Evolutionary conservation across 2,113 vertebrate species (phyloP).

Genomic region (Mungos mungo): DNA sequence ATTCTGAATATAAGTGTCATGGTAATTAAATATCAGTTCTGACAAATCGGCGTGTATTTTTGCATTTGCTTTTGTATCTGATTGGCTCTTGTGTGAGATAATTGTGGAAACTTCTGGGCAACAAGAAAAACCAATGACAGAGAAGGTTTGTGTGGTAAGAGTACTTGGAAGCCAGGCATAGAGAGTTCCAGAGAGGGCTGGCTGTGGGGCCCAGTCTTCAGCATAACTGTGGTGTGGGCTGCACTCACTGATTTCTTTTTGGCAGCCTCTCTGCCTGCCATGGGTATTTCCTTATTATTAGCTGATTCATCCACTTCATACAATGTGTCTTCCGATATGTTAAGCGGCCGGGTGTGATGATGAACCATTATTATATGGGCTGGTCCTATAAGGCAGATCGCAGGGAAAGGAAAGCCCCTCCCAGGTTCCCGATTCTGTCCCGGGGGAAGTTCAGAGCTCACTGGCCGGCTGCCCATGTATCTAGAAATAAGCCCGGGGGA

Average conservation of each 20-base stretch:
- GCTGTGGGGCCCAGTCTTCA: background rate
- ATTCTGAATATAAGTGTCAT: background rate
- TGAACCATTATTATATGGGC: background rate
- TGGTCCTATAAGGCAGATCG: background rate
- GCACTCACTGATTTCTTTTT: constrained; percentile 50
- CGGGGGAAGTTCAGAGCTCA: background rate
- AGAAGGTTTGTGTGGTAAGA: constrained; percentile 31
- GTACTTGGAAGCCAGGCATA: background rate
- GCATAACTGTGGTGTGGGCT: background rate
- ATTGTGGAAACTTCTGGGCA: constrained; percentile 56
- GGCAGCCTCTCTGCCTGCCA: constrained; percentile 25
- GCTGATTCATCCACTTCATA: constrained; percentile 51
- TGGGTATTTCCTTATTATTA: constrained; percentile 63
- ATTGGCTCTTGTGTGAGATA: constrained; percentile 49
- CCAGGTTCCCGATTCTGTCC: background rate
- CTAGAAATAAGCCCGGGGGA: background rate
- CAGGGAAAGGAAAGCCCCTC: background rate
- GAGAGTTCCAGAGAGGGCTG: constrained; percentile 5
- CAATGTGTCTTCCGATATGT: constrained; percentile 62
- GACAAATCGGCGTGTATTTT: constrained; percentile 32
- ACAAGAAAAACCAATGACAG: constrained; percentile 36
- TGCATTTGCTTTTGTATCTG: constrained; percentile 42
- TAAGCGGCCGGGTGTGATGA: constrained; percentile 42
- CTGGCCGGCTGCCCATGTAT: background rate
- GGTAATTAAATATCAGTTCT: constrained; percentile 36